Evolutionary conservation across 2,888 invertebrate species (phyloP).

Genomic region (Hoplodrina ambigua): DNA sequence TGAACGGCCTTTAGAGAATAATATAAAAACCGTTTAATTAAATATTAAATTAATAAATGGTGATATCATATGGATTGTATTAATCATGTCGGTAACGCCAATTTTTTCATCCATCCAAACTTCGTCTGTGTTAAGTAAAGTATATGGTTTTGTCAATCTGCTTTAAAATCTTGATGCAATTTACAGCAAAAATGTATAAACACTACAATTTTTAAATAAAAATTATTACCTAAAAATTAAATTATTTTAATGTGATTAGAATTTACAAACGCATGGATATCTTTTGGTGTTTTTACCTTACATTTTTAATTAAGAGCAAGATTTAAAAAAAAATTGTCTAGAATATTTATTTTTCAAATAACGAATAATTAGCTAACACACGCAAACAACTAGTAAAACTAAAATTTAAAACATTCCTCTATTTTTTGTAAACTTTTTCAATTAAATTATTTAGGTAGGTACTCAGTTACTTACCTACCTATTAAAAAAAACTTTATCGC

Average conservation of each 20-base stretch:
- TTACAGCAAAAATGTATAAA: no score
- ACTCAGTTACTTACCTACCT: no score
- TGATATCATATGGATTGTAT: not conserved
- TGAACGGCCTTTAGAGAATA: not conserved
- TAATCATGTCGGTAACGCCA: not conserved
- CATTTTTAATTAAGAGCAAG: not conserved
- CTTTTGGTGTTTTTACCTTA: constrained; percentile 9
- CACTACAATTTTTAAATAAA: not conserved
- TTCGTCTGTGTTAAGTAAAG: no score
- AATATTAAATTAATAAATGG: constrained; percentile 2
- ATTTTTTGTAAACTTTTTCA: not conserved
- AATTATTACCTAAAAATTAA: not conserved
- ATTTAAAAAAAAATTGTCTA: not conserved
- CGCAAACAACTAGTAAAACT: no score
- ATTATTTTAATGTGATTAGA: not conserved
- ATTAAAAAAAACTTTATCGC: constrained; percentile 4
- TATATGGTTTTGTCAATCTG: not conserved
- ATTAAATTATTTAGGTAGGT: not conserved
- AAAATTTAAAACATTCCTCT: no score
- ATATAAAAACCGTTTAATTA: not conserved
- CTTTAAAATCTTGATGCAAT: not conserved
- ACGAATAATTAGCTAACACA: not conserved
- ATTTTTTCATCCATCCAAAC: no score
- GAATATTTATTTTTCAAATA: not conserved
- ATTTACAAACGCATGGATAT: not conserved